phyloP scores from a whole-genome alignment of 1,140 invertebrate species.

The Aricia agestis region DNA sequence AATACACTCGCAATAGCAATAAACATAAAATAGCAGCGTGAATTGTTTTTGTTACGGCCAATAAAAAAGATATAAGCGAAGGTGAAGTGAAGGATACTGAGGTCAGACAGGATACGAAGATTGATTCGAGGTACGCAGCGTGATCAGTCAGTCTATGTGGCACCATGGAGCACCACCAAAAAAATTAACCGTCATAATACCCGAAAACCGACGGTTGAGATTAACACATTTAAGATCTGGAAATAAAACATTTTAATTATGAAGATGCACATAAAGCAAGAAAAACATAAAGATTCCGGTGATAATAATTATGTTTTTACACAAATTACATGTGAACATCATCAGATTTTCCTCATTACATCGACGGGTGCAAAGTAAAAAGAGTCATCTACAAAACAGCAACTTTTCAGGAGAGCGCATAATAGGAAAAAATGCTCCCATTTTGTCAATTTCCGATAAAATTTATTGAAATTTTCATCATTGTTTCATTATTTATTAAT shows the following conservation, averaged over 20 bases:
- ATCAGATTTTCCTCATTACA: neutral
- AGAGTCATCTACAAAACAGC: too few species aligned
- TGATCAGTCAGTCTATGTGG: neutral
- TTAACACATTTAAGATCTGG: neutral
- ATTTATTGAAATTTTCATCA: too few species aligned
- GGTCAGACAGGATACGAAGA: neutral
- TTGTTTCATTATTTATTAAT: too few species aligned
- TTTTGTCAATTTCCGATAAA: too few species aligned
- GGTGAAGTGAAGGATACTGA: neutral
- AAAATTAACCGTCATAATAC: neutral
- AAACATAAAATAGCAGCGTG: conserved; percentile 8
- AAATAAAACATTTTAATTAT: neutral
- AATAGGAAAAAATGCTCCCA: too few species aligned
- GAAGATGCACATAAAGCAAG: neutral
- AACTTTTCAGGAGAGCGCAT: too few species aligned
- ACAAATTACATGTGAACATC: neutral
- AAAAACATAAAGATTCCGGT: too few species aligned
- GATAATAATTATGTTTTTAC: neutral
- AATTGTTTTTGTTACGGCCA: neutral
- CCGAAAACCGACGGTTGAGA: neutral
- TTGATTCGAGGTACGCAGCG: neutral
- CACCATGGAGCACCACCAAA: neutral
- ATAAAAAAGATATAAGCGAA: neutral
- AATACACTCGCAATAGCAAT: conserved; percentile 13
- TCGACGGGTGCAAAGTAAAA: too few species aligned